Evolutionary conservation across 2,797 vertebrate genomes (phyloP).

Genomic region (Coregonus sp.): DNA sequence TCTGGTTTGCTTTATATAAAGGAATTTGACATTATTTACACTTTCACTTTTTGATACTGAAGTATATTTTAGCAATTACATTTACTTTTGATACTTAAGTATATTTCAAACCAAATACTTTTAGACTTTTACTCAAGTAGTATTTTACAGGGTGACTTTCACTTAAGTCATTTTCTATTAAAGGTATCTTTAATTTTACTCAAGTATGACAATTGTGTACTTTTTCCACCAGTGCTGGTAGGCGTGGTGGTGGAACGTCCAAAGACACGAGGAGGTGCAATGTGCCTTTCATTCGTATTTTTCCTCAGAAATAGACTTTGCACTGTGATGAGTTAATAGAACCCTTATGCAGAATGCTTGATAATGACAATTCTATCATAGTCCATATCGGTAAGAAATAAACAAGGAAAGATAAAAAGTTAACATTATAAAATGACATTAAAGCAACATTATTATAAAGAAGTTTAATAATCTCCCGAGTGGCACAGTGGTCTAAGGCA

Average conservation of each 20-base stretch:
- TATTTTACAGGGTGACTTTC: too few relatives aligned
- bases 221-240: neutral
- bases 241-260: neutral
- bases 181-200: too few relatives aligned
- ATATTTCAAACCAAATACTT: too few relatives aligned
- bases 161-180: too few relatives aligned
- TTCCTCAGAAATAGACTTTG: neutral
- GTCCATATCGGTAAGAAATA: neutral
- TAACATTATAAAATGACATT: neutral
- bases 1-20: too few relatives aligned
- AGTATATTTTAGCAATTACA: too few relatives aligned
- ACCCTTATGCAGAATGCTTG: neutral
- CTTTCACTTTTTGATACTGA: too few relatives aligned
- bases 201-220: neutral
- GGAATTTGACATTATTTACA: neutral
- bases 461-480: too few relatives aligned
- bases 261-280: neutral
- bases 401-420: neutral
- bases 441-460: slow-evolving; percentile 6
- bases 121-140: too few relatives aligned
- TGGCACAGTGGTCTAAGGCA: too few relatives aligned
- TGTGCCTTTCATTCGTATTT: neutral
- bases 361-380: neutral
- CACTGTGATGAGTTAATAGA: neutral
- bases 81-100: too few relatives aligned